Base-by-base conservation (phyloP, 2,888 invertebrate genomes). In the Hemicrepidius hirtus region DNA sequence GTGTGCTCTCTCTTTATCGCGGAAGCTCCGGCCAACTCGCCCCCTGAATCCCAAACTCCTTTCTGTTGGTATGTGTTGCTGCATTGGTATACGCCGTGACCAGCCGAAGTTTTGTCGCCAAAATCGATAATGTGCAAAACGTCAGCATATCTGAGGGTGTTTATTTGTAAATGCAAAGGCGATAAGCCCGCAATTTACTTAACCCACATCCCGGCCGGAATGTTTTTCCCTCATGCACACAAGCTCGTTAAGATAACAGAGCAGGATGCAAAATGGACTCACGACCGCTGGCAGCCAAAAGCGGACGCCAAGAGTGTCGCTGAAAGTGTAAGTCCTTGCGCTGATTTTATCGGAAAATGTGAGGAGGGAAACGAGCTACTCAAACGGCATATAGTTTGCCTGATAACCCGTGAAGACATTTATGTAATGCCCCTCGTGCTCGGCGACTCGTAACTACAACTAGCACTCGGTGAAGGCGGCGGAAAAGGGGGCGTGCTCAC, bases 331-430 rank as follows among this genome's bases (percentile, higher is more conserved):
- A 72, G 70, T 68, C 72, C 50, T 64, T 44, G 64, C 62, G 53
- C 75, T 71, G 78, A 78, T 78, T 75, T 76, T 76, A 78, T 78
- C 78, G 75, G 65, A 59, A 73, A 75, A 68, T 73, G 75, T 71
- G 73, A 74, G 76, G 66, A 72, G 74, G 76, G 72, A 76, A 77
- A 78, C 76, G 78, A 79, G 77, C 76, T 74, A 73, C 74, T 74
- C 75, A 73, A 76, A 76, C 70, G 78, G 73, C 75, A 74, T 73
- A 78, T 79, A 76, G 77, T 78, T 75, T 75, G 74, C 49, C 78
- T 76, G 80, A 80, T 80, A 80, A 80, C 79, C 77, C 79, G 79
- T 76, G 77, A 79, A 77, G 77, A 77, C 79, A 78, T 78, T 80
- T 77, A 76, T 77, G 75, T 77, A 78, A 78, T 77, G 75, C 75